phyloP scores from a whole-genome alignment of 2,113 vertebrate genomes.

The Micronisus gabar region DNA sequence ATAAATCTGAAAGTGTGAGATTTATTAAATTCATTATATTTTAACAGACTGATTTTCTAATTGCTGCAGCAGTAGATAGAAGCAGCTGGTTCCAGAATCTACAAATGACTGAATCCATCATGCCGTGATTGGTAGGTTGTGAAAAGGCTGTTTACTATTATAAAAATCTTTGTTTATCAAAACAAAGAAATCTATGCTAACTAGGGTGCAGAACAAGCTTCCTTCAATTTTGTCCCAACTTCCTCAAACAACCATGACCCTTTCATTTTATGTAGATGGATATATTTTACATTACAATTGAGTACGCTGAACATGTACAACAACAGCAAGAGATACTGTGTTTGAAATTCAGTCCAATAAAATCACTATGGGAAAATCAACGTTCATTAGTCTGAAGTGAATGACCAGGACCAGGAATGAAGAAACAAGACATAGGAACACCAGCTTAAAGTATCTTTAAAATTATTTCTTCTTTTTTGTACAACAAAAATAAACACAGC shows the following conservation, averaged over 20 bases:
- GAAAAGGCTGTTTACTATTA: neutral
- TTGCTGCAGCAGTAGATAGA: neutral
- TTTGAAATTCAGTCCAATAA: neutral
- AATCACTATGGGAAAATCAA: neutral
- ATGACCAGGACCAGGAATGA: neutral
- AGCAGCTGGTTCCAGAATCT: neutral
- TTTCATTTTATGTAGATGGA: neutral
- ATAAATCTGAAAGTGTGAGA: neutral
- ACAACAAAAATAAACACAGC: neutral
- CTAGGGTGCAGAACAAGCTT: neutral
- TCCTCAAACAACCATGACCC: neutral
- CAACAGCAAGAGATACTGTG: neutral
- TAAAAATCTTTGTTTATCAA: neutral
- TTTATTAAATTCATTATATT: neutral
- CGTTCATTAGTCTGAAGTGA: neutral
- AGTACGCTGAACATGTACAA: neutral
- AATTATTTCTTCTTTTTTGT: neutral
- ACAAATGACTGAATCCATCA: conserved; percentile 7
- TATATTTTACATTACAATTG: neutral
- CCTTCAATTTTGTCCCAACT: neutral
- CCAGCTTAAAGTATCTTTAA: neutral
- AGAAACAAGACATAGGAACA: neutral
- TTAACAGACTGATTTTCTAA: conserved; percentile 7
- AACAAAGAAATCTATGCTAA: neutral
- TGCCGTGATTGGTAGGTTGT: neutral